These are phyloP conservation scores for Thalpophila matura DNA, from an alignment of 2,888 invertebrate genomes.

Conservation along the genomic window DNA sequence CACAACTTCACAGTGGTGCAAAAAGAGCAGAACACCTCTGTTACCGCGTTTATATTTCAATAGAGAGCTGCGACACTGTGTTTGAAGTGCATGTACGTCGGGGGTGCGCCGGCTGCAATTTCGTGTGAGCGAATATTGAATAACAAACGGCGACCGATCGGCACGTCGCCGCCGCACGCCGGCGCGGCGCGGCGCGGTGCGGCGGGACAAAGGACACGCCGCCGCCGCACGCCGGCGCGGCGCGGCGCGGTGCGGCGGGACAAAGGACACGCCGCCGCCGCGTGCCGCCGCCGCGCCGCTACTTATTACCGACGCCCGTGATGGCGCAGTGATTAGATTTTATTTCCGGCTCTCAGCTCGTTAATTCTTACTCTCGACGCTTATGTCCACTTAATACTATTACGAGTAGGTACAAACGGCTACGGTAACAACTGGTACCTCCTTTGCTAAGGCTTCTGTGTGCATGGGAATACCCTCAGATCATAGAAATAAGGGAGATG, in stretches of 20 bases:
- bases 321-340: background rate
- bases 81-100: background rate
- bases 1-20: background rate
- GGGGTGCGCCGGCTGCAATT: background rate
- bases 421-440: no score
- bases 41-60: slow-evolving; percentile 16
- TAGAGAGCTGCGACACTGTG: slow-evolving; percentile 2
- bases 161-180: background rate
- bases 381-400: no score
- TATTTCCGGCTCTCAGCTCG: background rate
- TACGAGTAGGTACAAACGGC: no score
- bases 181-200: no score
- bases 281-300: background rate
- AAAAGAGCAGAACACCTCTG: slow-evolving; percentile 6
- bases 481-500: no score
- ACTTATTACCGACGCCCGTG: background rate
- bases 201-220: background rate
- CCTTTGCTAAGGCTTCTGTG: no score
- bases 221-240: no score
- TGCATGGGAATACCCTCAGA: no score
- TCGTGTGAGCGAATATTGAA: slow-evolving; percentile 28
- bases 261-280: background rate
- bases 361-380: no score
- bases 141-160: slow-evolving; percentile 13
- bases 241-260: background rate